These are phyloP conservation scores for Donacobius atricapilla DNA, from an alignment of 2,113 vertebrate species.

Conservation along the genomic window DNA sequence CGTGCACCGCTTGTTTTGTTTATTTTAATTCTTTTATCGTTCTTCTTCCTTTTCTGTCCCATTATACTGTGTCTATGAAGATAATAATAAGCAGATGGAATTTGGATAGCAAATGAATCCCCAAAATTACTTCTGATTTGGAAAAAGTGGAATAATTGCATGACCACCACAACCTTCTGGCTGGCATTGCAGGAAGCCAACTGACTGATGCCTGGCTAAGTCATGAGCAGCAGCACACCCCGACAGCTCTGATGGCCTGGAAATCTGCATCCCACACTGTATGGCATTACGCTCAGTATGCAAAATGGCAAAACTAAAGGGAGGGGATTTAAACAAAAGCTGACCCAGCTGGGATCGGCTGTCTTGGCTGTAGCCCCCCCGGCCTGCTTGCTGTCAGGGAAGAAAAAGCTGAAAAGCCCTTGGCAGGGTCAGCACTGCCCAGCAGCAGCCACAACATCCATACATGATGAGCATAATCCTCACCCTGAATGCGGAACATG, in stretches of 20 bases:
- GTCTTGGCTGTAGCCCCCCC: neutral
- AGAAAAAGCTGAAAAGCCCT: neutral
- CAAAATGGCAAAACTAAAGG: accelerated
- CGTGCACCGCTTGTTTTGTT: neutral
- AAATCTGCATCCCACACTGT: neutral
- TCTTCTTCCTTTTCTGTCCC: neutral
- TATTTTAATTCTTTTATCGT: too few species aligned
- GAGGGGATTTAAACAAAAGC: neutral
- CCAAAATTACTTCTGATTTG: neutral
- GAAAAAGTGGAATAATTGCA: neutral
- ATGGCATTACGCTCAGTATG: neutral
- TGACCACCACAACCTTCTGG: too few species aligned
- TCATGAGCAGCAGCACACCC: neutral
- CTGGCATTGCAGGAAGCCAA: neutral
- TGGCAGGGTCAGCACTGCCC: neutral
- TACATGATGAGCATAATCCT: accelerated
- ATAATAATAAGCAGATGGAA: neutral
- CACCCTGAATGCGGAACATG: neutral
- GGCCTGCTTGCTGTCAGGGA: too few species aligned
- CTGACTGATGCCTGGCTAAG: neutral
- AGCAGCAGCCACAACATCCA: too few species aligned
- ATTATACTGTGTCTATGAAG: neutral
- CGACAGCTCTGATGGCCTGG: neutral
- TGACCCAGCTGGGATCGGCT: neutral
- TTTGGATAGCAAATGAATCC: neutral